phyloP scores from a whole-genome alignment of 2,888 invertebrate genomes.

The Conchocele bisecta region DNA sequence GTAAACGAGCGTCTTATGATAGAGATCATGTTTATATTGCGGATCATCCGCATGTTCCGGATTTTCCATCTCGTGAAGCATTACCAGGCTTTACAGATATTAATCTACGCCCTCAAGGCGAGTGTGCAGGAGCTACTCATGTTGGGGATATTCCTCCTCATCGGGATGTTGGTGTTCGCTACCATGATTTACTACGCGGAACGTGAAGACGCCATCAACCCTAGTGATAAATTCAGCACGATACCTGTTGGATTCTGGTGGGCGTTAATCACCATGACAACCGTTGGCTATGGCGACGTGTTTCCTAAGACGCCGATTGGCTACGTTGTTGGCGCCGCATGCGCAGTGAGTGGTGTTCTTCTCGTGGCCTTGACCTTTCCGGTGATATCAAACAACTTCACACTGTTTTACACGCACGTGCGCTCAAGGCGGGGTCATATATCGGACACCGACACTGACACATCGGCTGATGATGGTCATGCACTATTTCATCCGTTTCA shows the following conservation, averaged over 20 bases:
- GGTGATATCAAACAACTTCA: conserved; percentile 82
- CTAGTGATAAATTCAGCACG: conserved; percentile 75
- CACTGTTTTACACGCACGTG: conserved; percentile 81
- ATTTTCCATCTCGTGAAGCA: conserved; percentile 84
- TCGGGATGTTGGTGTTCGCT: conserved; percentile 82
- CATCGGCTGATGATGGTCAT: conserved; percentile 12
- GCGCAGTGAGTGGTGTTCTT: conserved; percentile 80
- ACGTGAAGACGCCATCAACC: conserved; percentile 73
- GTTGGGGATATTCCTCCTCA: conserved; percentile 81
- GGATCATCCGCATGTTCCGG: conserved; percentile 83
- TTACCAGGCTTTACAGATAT: conserved; percentile 83
- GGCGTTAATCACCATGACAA: conserved; percentile 83
- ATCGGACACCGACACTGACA: conserved; percentile 19
- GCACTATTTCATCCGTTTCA: no score
- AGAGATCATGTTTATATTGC: conserved; percentile 83
- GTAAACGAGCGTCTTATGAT: conserved; percentile 78
- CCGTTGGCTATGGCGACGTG: conserved; percentile 81
- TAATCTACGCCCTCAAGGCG: conserved; percentile 83
- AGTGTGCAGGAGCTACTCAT: conserved; percentile 82
- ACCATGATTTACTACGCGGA: conserved; percentile 83
- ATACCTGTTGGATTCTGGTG: conserved; percentile 83
- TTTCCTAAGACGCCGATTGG: conserved; percentile 77
- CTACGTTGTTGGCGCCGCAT: conserved; percentile 78
- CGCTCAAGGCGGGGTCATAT: conserved; percentile 68
- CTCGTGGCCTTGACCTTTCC: conserved; percentile 81